Percentiles rank a stretch among this genome's conserved stretches.
These are phyloP conservation scores for Pangasius larnaudii DNA, from an alignment of 2,797 vertebrate genomes.

Conservation along the genomic window DNA sequence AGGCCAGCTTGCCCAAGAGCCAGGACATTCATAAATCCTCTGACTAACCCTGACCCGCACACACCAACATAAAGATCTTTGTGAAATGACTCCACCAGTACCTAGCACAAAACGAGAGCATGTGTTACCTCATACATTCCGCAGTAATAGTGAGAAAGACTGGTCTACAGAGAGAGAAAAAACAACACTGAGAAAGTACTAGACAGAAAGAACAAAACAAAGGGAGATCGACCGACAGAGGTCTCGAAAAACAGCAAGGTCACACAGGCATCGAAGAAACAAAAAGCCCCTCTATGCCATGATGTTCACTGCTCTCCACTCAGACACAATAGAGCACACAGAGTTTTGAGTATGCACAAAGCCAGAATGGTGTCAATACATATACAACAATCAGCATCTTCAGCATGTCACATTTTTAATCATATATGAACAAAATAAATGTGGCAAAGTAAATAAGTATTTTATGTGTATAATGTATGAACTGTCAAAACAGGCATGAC, in stretches of 20 bases:
- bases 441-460: conserved; percentile 21
- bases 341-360: conserved; percentile 8
- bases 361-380: conserved; percentile 15
- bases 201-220: conserved; percentile 20
- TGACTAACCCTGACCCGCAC: conserved; percentile 21
- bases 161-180: background rate
- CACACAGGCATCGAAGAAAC: conserved; percentile 16
- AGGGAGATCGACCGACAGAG: background rate
- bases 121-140: conserved; percentile 41
- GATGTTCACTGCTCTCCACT: conserved; percentile 19
- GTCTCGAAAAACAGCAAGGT: conserved; percentile 34
- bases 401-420: background rate
- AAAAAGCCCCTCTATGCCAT: conserved; percentile 36
- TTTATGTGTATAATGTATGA: background rate
- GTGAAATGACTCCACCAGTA: conserved; percentile 40
- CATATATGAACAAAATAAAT: conserved; percentile 6
- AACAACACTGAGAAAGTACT: background rate
- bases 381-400: conserved; percentile 4
- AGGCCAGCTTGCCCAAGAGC: conserved; percentile 39
- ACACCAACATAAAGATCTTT: conserved; percentile 35
- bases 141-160: conserved; percentile 40
- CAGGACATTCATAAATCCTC: conserved; percentile 23
- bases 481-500: conserved; percentile 22
- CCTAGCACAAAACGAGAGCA: conserved; percentile 37
- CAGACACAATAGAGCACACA: conserved; percentile 20